Conservation (phyloP, 2,888 invertebrate genomes). For the Sesia apiformis region DNA sequence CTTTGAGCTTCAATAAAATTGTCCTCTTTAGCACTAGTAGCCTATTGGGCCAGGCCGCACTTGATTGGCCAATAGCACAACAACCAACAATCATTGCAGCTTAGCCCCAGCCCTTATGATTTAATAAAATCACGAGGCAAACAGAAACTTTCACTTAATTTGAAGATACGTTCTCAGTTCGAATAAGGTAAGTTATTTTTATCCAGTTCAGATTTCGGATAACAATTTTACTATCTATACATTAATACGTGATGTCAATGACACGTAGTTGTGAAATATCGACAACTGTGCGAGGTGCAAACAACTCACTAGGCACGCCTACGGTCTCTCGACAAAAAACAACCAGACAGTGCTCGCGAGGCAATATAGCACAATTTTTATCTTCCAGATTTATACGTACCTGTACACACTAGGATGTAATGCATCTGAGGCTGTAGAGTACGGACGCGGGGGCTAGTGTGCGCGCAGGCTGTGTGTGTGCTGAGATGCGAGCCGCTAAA, state of each 20-base stretch:
- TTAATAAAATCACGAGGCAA: no score
- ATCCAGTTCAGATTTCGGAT: no score
- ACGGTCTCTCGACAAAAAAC: constrained; percentile 57
- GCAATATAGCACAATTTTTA: constrained; percentile 70
- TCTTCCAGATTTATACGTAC: constrained; percentile 64
- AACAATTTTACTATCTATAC: no score
- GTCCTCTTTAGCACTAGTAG: no score
- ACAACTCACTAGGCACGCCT: constrained; percentile 70
- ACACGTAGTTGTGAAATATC: constrained; percentile 58
- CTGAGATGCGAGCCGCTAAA: constrained; percentile 57
- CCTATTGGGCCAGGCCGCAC: no score
- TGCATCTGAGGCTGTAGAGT: constrained; percentile 17
- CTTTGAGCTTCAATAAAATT: no score
- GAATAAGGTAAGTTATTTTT: no score
- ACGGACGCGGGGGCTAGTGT: constrained; percentile 21
- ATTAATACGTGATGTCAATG: constrained; percentile 32
- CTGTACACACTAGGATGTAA: constrained; percentile 20
- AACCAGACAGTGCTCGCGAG: constrained; percentile 33
- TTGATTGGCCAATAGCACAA: no score
- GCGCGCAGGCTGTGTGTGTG: constrained; percentile 30
- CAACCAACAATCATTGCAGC: no score
- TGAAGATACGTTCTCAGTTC: no score
- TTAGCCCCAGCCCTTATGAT: no score
- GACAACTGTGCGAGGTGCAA: constrained; percentile 69
- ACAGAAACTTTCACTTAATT: no score